A percentile compares a stretch with the other conserved stretches of the same genome.
Conservation (phyloP, 1,140 invertebrate species). For the Bactericera cockerelli region DNA sequence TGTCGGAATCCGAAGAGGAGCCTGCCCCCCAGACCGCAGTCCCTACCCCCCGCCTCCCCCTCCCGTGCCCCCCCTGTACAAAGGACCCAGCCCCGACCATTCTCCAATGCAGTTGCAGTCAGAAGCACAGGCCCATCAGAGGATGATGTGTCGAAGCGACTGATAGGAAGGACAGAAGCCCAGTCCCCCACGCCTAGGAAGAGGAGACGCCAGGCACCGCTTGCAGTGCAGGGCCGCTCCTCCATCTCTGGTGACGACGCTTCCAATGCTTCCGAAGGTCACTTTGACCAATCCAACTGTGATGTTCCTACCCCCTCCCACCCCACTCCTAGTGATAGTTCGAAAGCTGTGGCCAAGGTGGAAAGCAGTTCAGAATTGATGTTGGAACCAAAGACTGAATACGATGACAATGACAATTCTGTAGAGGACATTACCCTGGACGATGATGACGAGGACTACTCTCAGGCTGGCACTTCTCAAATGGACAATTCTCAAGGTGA, state of each 20-base stretch:
- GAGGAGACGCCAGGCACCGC: constrained; percentile 19
- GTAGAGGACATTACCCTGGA: constrained; percentile 68
- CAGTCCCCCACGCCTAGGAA: constrained; percentile 24
- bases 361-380: constrained; percentile 22
- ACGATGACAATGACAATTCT: constrained; percentile 48
- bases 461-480: constrained; percentile 33
- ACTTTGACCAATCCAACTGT: constrained; percentile 23
- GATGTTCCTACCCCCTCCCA: constrained; percentile 20
- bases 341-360: constrained; percentile 17
- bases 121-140: background rate
- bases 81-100: constrained; percentile 1
- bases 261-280: constrained; percentile 15
- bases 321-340: background rate
- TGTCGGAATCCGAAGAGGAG: constrained; percentile 51
- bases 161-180: background rate
- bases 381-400: constrained; percentile 54
- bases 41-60: constrained; percentile 1
- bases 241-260: constrained; percentile 21
- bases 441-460: constrained; percentile 49
- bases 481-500: constrained; percentile 29
- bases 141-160: background rate
- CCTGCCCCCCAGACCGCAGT: background rate
- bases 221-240: constrained; percentile 18
- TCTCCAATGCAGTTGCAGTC: background rate
- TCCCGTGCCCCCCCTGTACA: background rate